Conservation (phyloP, 2,888 invertebrate species). For the Sminthurinus aureus region DNA sequence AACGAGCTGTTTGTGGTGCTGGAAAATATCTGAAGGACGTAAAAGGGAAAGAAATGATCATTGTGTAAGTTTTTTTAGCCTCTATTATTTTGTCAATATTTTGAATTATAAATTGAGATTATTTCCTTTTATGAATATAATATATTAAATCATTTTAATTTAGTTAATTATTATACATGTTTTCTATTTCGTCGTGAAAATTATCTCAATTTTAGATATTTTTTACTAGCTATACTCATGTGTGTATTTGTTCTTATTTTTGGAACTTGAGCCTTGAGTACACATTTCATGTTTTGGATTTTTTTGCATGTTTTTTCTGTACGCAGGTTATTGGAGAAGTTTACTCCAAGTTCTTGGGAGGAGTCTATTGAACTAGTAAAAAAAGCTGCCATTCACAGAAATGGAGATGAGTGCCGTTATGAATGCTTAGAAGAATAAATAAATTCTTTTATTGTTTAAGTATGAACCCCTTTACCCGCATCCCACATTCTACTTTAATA, state of each 20-base stretch:
- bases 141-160: too few relatives aligned
- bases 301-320: not conserved
- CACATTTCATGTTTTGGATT: not conserved
- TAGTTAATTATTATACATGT: not conserved
- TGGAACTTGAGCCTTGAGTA: too few relatives aligned
- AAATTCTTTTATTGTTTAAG: too few relatives aligned
- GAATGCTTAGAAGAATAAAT: slow-evolving; percentile 1
- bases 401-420: slow-evolving; percentile 51
- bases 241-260: too few relatives aligned
- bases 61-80: slow-evolving; percentile 51
- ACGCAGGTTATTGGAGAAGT: slow-evolving; percentile 54
- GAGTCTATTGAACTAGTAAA: slow-evolving; percentile 53
- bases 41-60: slow-evolving; percentile 56
- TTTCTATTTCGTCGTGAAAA: not conserved
- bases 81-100: not conserved
- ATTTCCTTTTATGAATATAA: too few relatives aligned
- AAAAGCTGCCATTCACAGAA: slow-evolving; percentile 51
- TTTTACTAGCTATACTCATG: too few relatives aligned
- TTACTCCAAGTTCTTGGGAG: slow-evolving; percentile 53
- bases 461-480: too few relatives aligned
- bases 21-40: slow-evolving; percentile 55
- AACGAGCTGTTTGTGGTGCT: slow-evolving; percentile 55
- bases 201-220: not conserved
- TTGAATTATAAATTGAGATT: not conserved
- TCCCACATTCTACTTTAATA: too few relatives aligned